These are phyloP conservation scores for Tapera naevia DNA, from an alignment of 2,797 vertebrate species.

Conservation along the genomic window DNA sequence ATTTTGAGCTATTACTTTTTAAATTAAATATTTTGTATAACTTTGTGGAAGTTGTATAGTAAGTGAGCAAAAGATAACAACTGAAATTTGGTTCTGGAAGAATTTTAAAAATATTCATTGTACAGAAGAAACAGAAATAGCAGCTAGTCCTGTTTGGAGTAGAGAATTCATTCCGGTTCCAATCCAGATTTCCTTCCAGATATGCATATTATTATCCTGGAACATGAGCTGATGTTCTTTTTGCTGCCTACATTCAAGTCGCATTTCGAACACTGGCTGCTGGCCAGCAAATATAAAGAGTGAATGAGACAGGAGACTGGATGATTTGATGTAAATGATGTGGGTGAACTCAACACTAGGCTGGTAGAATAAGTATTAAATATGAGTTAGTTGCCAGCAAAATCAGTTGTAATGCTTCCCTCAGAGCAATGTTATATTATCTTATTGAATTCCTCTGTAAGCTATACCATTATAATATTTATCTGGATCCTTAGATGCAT, in stretches of 20 bases:
- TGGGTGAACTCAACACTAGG: conserved; percentile 87
- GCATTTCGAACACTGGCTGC: conserved; percentile 87
- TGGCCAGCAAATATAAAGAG: conserved; percentile 83
- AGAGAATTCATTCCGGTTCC: not conserved
- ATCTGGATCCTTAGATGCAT: not conserved
- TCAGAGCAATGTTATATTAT: not conserved
- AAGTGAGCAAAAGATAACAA: not conserved
- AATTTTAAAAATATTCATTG: not conserved
- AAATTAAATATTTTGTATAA: not conserved
- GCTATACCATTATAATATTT: not conserved
- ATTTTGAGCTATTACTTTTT: not conserved
- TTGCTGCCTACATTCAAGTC: conserved; percentile 86
- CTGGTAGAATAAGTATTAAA: conserved; percentile 74
- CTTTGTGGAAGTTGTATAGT: not conserved
- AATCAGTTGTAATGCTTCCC: not conserved
- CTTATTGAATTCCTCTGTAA: not conserved
- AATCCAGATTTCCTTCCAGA: conserved; percentile 59
- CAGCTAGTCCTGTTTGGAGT: not conserved
- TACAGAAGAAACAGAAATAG: not conserved
- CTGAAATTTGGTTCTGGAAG: not conserved
- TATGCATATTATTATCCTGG: conserved; percentile 86
- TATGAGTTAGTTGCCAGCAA: not conserved
- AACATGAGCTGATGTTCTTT: conserved; percentile 80
- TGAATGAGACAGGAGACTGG: conserved; percentile 90
- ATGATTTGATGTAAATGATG: conserved; percentile 90